These are phyloP conservation scores for Heliconius erato DNA, from an alignment of 2,888 invertebrate species.

Conservation along the genomic window DNA sequence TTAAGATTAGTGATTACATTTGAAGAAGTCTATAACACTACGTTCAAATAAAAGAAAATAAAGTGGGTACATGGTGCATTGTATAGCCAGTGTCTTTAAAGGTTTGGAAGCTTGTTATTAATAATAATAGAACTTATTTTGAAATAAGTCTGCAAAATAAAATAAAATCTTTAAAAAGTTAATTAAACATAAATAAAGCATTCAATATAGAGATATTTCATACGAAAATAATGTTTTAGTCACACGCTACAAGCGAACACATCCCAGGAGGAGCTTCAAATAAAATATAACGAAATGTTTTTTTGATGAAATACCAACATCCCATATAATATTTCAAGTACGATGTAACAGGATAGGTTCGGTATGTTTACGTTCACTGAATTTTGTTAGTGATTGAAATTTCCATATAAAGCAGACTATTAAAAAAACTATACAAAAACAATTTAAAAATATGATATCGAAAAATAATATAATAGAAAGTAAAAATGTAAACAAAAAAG, in stretches of 20 bases:
- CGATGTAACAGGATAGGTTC: slow-evolving; percentile 3
- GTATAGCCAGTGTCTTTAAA: no score
- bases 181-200: not conserved
- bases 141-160: not conserved
- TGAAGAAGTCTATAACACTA: no score
- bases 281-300: slow-evolving; percentile 32
- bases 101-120: no score
- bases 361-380: not conserved
- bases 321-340: slow-evolving; percentile 25
- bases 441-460: not conserved
- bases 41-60: no score
- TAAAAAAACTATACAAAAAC: not conserved
- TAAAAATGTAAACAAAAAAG: not conserved
- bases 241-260: slow-evolving; percentile 23
- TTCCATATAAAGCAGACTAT: not conserved
- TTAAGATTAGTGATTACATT: no score
- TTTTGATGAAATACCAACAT: slow-evolving; percentile 36
- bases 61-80: no score
- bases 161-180: not conserved
- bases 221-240: slow-evolving; percentile 21
- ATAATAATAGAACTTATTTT: not conserved
- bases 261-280: slow-evolving; percentile 29
- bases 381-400: slow-evolving; percentile 18
- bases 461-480: not conserved
- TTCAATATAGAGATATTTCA: not conserved